Conservation (phyloP, 2,797 vertebrate genomes). For the Catharus ustulatus region DNA sequence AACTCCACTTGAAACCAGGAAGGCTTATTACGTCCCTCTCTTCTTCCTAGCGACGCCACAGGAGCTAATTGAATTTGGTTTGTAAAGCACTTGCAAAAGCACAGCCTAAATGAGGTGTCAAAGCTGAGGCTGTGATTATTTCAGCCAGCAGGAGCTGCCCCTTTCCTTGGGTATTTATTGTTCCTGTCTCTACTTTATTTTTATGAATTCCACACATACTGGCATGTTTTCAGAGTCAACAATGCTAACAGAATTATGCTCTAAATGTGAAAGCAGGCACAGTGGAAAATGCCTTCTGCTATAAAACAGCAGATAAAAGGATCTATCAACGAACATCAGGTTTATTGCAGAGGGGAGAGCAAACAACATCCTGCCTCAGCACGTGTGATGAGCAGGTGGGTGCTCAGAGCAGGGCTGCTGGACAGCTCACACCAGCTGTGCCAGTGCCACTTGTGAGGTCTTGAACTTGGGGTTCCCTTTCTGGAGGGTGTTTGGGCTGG, state of each 20-base stretch:
- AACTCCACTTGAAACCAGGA: constrained; percentile 49
- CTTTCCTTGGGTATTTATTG: constrained; percentile 66
- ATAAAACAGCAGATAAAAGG: constrained; percentile 49
- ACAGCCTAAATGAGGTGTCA: constrained; percentile 57
- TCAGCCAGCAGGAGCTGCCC: constrained; percentile 66
- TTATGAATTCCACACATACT: constrained; percentile 67
- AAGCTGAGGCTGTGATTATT: constrained; percentile 55
- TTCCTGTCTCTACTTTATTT: constrained; percentile 64
- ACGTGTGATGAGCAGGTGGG: background rate
- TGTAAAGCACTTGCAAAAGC: constrained; percentile 69
- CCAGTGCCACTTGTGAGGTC: background rate
- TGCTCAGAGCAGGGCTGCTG: background rate
- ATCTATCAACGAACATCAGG: constrained; percentile 3
- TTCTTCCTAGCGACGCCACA: constrained; percentile 45
- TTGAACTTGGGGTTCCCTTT: background rate
- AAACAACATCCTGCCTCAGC: background rate
- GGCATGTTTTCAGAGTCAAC: constrained; percentile 64
- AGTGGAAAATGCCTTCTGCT: constrained; percentile 55
- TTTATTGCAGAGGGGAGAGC: constrained; percentile 32
- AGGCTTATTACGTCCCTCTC: constrained; percentile 53
- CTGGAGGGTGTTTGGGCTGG: background rate
- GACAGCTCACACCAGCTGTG: background rate
- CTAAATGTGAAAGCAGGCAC: constrained; percentile 43
- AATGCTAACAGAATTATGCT: constrained; percentile 39
- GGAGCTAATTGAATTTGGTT: constrained; percentile 69